Base-by-base conservation (phyloP, 2,888 invertebrate species). In the Acleris cristana region DNA sequence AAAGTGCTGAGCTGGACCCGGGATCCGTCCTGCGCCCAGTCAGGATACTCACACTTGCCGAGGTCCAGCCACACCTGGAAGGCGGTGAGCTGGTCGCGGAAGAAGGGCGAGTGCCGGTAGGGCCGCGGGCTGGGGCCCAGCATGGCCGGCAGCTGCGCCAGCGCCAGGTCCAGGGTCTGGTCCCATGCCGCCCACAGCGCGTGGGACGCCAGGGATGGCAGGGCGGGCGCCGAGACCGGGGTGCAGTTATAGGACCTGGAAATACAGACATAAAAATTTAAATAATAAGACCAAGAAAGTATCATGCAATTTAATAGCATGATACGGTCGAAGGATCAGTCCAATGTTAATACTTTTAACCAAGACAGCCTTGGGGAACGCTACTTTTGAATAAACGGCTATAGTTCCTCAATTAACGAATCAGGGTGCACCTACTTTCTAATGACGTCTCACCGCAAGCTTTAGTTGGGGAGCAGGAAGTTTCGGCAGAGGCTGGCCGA, bases 161-260 rank as follows among this genome's bases (percentile, higher is more conserved):
- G 93, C 79, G 98, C 98, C 76, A 98, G 94, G 90, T 99, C 99
- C 73, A 99, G 94, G 16, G 99, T 98, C 79, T 98, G 94, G 89
- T 99, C 99, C 99, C 99, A 99, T 2, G 99, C 98, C 83, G 96
- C 96, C 99, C 99, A 98, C 96, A 98, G 97, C 65, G 96, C 96
- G 89, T 98, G 98, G 80, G 96, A 93, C 72, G 96, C 97, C 65
- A 99, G 98, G 23, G 98, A 95, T 23, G 99, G 99, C 79, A 99
- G 93, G 72, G 96, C 95, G 0, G 99, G 99, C 77, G 95, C 95
- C 55, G 98, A 98, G 56, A 99, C 96, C n/a, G 99, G 99, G 64
- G 97, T 97, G 89, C 99, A 99, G 91, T 99, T 99, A 90, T 99
- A 99, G 30, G 98, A 98, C 62, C 92, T 91, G 78, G 63, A 1